Percentiles rank a stretch among this genome's conserved stretches.
These are phyloP conservation scores for Ascidia mentula DNA, from an alignment of 23 tunicate genomes.

Conservation along the genomic window DNA sequence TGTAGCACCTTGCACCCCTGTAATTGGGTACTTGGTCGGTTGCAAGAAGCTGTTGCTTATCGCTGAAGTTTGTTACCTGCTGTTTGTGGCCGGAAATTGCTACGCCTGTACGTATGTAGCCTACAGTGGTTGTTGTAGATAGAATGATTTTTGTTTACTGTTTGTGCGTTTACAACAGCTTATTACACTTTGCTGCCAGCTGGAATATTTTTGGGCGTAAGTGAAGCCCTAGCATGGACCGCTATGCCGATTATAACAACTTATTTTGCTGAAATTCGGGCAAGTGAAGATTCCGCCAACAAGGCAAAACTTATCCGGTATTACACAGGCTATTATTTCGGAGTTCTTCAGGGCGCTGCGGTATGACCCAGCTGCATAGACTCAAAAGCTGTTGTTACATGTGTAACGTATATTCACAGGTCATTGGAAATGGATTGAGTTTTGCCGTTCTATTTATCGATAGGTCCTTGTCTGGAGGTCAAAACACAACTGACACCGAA, in stretches of 20 bases:
- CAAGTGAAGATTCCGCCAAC: background rate
- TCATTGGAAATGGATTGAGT: background rate
- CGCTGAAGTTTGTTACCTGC: conserved; percentile 3
- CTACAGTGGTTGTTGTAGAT: no score
- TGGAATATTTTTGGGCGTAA: conserved; percentile 14
- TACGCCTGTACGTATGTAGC: conserved; percentile 12
- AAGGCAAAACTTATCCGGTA: no score
- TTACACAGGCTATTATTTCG: background rate
- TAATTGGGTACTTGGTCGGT: conserved; percentile 1
- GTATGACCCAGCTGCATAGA: background rate
- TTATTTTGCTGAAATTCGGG: background rate
- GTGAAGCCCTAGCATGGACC: conserved; percentile 27
- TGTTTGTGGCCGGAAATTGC: conserved; percentile 6
- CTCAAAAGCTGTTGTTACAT: no score
- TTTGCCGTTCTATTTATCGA: background rate
- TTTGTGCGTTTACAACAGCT: no score
- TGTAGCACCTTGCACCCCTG: background rate
- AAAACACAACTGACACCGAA: background rate
- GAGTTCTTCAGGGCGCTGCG: conserved; percentile 4
- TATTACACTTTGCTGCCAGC: conserved; percentile 32
- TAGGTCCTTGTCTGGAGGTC: background rate
- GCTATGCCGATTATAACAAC: background rate
- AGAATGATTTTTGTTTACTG: no score
- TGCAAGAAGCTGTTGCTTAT: background rate
- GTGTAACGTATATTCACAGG: no score